These are phyloP conservation scores for Dasysyrphus albostriatus DNA, from an alignment of 2,888 invertebrate species.

Conservation along the genomic window DNA sequence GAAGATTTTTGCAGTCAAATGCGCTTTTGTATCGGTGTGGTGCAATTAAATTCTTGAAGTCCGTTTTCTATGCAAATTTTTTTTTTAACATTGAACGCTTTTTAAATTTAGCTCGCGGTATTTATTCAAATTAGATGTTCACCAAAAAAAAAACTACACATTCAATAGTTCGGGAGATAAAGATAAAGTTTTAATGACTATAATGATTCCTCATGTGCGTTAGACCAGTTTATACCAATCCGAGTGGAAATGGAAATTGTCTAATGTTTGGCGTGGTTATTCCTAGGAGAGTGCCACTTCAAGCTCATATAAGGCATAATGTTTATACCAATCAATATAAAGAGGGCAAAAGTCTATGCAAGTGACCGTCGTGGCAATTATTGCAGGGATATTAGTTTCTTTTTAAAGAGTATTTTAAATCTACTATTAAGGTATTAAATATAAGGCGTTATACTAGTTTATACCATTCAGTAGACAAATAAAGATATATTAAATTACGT, in stretches of 20 bases:
- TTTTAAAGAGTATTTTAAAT: too few species aligned
- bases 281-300: too few species aligned
- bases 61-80: conserved; percentile 75
- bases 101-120: conserved; percentile 68
- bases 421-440: too few species aligned
- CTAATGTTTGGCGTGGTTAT: too few species aligned
- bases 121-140: conserved; percentile 67
- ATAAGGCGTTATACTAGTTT: too few species aligned
- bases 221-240: conserved; percentile 3
- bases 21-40: conserved; percentile 49
- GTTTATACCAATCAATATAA: background rate
- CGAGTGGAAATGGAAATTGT: too few species aligned
- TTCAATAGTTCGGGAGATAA: background rate
- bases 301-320: too few species aligned
- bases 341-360: too few species aligned
- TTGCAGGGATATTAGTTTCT: too few species aligned
- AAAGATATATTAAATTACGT: too few species aligned
- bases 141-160: background rate
- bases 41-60: conserved; percentile 70
- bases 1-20: conserved; percentile 38
- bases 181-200: background rate
- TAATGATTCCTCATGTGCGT: background rate
- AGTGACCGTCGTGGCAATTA: too few species aligned
- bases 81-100: conserved; percentile 42
- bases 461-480: too few species aligned